A percentile compares a stretch with the other conserved stretches of the same genome.
Conservation (phyloP, 2,797 vertebrate species). For the Urophycis tenuis region DNA sequence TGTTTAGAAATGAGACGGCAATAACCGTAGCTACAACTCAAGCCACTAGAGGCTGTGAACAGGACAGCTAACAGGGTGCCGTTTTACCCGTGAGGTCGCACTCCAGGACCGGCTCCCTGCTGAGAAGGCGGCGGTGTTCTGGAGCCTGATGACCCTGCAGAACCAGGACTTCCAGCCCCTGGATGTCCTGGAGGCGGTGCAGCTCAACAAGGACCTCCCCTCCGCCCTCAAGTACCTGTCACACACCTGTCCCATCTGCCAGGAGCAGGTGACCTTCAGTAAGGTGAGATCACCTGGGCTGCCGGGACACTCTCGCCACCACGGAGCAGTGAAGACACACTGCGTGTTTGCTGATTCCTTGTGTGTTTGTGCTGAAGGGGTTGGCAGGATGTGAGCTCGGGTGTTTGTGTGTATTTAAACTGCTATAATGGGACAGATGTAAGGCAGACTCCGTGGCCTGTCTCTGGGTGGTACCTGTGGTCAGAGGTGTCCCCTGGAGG, state of each 20-base stretch:
- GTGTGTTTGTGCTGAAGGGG: neutral
- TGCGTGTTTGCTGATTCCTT: too few relatives aligned
- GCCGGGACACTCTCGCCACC: neutral
- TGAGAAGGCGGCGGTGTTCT: conserved; percentile 57
- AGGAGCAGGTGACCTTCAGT: conserved; percentile 70
- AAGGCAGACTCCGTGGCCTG: neutral
- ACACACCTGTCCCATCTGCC: conserved; percentile 72
- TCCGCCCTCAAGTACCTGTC: conserved; percentile 71
- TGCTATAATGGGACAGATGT: too few relatives aligned
- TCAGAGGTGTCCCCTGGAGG: neutral
- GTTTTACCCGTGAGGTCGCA: conserved; percentile 5
- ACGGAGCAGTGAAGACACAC: neutral
- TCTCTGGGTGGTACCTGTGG: neutral
- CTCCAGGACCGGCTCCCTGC: conserved; percentile 42
- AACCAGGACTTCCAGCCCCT: conserved; percentile 55
- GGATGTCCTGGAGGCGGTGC: conserved; percentile 68
- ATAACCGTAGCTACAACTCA: too few relatives aligned
- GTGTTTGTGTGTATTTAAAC: too few relatives aligned
- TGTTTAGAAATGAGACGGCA: too few relatives aligned
- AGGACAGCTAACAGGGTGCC: neutral
- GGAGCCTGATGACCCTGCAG: conserved; percentile 55
- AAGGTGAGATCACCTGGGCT: conserved; percentile 52
- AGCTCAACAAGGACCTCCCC: conserved; percentile 59
- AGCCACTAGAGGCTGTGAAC: too few relatives aligned
- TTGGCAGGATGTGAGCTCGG: neutral